Evolutionary conservation across 2,888 invertebrate genomes (phyloP).

Genomic region (Tipula confusa): DNA sequence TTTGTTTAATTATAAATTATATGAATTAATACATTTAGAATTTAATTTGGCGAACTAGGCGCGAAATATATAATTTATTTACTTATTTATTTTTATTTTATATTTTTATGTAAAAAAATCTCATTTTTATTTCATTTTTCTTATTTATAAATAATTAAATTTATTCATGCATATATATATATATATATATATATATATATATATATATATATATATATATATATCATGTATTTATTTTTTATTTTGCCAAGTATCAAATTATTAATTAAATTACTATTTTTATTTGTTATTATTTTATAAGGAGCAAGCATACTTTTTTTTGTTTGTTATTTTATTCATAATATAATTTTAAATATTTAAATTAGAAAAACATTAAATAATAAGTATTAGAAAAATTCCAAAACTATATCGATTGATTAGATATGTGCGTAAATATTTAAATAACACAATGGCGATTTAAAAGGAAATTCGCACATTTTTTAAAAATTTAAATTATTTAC

Average conservation of each 20-base stretch:
- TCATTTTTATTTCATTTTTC: constrained; percentile 15
- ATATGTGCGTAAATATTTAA: background rate
- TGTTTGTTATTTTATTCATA: constrained; percentile 3
- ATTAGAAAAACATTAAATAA: background rate
- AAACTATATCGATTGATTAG: background rate
- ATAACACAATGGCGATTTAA: background rate
- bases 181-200: background rate
- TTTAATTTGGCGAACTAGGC: constrained; percentile 12
- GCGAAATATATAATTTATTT: constrained; percentile 21
- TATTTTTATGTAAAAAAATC: constrained; percentile 28
- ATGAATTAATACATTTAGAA: background rate
- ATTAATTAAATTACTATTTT: constrained; percentile 12
- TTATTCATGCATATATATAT: background rate
- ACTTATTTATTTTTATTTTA: background rate
- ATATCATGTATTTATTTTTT: constrained; percentile 3
- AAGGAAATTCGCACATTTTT: background rate
- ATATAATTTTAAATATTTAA: background rate
- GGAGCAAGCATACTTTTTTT: constrained; percentile 26
- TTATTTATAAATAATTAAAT: background rate
- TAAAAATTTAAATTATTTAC: too few relatives aligned
- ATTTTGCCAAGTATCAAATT: constrained; percentile 31
- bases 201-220: background rate
- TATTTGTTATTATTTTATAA: constrained; percentile 21
- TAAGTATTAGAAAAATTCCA: background rate
- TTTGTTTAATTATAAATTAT: background rate